Evolutionary conservation across 2,797 vertebrate genomes (phyloP).

Genomic region (Gambelia wislizenii): DNA sequence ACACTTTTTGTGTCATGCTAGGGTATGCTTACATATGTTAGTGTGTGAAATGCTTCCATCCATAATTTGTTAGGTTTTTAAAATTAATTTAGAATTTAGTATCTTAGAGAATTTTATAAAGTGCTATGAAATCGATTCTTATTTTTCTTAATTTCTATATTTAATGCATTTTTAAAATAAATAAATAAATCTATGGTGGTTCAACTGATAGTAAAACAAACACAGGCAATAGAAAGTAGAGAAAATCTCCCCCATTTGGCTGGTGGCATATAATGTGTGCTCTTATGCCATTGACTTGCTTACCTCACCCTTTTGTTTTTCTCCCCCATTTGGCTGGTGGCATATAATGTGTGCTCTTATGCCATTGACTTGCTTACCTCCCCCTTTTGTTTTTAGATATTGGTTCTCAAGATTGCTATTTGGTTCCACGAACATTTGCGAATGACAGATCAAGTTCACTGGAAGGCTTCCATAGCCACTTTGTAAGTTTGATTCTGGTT

Average conservation of each 20-base stretch:
- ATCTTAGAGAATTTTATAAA: not conserved
- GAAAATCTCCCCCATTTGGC: not conserved
- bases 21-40: not conserved
- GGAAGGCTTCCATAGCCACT: conserved; percentile 95
- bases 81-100: not conserved
- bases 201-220: conserved; percentile 44
- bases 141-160: conserved; percentile 2
- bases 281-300: conserved; percentile 11
- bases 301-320: conserved; percentile 53
- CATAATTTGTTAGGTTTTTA: not conserved
- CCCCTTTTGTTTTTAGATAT: conserved; percentile 84
- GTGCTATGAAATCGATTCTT: not conserved
- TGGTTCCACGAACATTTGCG: conserved; percentile 94
- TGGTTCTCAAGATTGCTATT: conserved; percentile 97
- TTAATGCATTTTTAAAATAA: not conserved
- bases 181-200: not conserved
- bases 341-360: not conserved
- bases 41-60: not conserved
- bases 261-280: not conserved
- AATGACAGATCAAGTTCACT: conserved; percentile 93
- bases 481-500: conserved; percentile 87
- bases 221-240: conserved; percentile 23
- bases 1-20: not conserved
- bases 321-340: not conserved
- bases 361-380: conserved; percentile 3